Conservation (phyloP, 2,888 invertebrate genomes). For the Idaea biselata region DNA sequence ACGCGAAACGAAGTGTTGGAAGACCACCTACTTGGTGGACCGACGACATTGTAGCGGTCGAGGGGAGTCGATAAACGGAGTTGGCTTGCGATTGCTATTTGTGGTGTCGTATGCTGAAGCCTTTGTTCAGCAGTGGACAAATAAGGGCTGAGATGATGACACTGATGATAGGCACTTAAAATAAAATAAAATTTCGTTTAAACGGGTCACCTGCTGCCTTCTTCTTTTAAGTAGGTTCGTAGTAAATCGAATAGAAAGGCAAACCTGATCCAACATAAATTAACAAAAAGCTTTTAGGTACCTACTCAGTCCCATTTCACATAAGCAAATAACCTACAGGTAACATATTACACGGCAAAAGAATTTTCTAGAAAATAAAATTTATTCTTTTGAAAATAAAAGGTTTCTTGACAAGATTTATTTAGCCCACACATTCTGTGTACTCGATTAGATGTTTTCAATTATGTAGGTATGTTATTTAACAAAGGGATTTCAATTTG, state of each 20-base stretch:
- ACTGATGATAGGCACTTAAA: no score
- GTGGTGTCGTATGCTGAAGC: no score
- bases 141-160: no score
- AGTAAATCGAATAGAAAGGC: background rate
- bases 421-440: background rate
- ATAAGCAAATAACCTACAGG: background rate
- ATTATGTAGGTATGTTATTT: background rate
- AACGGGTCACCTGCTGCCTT: no score
- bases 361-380: background rate
- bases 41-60: no score
- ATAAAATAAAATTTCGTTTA: no score
- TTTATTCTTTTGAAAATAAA: background rate
- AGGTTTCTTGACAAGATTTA: background rate
- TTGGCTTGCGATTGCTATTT: no score
- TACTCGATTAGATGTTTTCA: background rate
- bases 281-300: background rate
- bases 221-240: background rate
- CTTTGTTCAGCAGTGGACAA: no score
- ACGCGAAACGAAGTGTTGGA: no score
- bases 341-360: background rate
- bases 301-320: background rate
- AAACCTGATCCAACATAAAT: background rate
- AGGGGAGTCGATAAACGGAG: no score
- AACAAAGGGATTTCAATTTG: slow-evolving; percentile 2
- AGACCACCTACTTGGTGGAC: no score